Percentiles rank a stretch among this genome's conserved stretches.
These are phyloP conservation scores for Metacarcinus magister DNA, from an alignment of 2,888 invertebrate genomes.

Conservation along the genomic window DNA sequence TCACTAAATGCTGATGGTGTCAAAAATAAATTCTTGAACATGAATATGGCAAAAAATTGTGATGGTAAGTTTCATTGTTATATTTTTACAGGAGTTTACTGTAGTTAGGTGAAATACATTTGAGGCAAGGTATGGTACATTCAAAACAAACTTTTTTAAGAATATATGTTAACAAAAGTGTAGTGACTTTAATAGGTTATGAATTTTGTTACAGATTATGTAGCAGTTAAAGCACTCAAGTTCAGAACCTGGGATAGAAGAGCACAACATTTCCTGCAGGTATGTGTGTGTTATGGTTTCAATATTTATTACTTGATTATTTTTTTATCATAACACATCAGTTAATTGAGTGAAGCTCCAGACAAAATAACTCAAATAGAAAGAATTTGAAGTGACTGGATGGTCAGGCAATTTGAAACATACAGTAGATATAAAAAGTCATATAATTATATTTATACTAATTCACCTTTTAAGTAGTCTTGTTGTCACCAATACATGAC, in stretches of 20 bases:
- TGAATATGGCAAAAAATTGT: slow-evolving; percentile 61
- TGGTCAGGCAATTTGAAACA: too few relatives aligned
- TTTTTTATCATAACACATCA: too few relatives aligned
- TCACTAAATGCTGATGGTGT: background rate
- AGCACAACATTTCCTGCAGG: slow-evolving; percentile 55
- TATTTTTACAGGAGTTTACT: background rate
- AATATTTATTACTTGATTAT: background rate
- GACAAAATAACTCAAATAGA: too few relatives aligned
- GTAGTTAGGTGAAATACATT: background rate
- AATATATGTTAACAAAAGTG: background rate
- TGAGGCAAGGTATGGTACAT: background rate
- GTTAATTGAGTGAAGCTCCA: too few relatives aligned
- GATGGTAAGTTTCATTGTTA: slow-evolving; percentile 53
- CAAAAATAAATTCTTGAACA: slow-evolving; percentile 43
- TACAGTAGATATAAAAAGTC: background rate
- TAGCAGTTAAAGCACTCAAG: slow-evolving; percentile 59
- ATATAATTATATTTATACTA: background rate
- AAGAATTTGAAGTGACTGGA: too few relatives aligned
- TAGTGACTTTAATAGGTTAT: background rate
- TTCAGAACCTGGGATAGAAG: slow-evolving; percentile 67
- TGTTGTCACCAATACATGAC: background rate
- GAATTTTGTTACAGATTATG: slow-evolving; percentile 59
- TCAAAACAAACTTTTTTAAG: background rate
- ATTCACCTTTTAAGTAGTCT: background rate
- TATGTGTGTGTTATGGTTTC: background rate